Percentiles rank a stretch among this genome's conserved stretches.
Evolutionary conservation across 2,113 vertebrate species (phyloP).

Genomic region (Solea senegalensis): DNA sequence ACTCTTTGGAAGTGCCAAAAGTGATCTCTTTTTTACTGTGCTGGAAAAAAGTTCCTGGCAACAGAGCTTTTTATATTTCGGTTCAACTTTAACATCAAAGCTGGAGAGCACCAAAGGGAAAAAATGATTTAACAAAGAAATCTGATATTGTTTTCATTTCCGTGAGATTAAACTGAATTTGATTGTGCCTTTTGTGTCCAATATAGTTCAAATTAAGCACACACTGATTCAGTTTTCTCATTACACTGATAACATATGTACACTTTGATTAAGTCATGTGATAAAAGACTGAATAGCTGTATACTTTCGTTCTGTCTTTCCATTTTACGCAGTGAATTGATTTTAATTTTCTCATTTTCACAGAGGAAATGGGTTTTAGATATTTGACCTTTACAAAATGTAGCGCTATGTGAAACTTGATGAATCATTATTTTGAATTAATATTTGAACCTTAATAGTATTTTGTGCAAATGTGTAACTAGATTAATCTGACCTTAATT

Average conservation of each 20-base stretch:
- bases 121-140: no score
- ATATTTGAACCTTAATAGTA: constrained; percentile 6
- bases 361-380: neutral
- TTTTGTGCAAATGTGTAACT: constrained; percentile 4
- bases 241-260: neutral
- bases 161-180: neutral
- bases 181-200: neutral
- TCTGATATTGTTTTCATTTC: no score
- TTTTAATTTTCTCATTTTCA: constrained; percentile 8
- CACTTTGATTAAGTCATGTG: no score
- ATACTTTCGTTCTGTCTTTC: no score
- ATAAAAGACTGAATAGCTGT: no score
- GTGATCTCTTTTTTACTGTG: no score
- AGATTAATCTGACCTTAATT: neutral
- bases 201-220: neutral
- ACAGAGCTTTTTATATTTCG: no score
- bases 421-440: no score
- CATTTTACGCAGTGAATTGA: neutral
- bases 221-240: neutral
- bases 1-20: no score
- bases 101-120: no score
- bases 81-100: no score
- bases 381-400: neutral
- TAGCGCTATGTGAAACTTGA: neutral
- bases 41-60: neutral